Evolutionary conservation across 2,888 invertebrate genomes (phyloP), one percentile per base, ranked within the genome.

Genomic region (Acheta domesticus): DNA sequence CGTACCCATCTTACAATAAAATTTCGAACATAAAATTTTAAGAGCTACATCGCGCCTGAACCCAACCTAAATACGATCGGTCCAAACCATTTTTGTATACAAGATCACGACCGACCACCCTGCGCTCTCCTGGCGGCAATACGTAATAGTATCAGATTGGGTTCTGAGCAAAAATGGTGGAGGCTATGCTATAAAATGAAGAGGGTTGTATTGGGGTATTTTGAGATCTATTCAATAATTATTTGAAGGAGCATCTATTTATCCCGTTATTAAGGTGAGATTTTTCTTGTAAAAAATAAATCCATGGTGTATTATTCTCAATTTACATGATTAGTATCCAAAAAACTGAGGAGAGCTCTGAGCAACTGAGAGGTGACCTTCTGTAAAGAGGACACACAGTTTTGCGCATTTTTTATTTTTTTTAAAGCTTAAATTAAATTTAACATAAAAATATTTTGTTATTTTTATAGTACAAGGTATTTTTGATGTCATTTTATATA

Each of bases 141-240:
- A 62, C 16, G 14, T n/a, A 62, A 19, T n/a, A 62, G 62, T n/a
- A n/a, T 62, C 62, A 62, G 16, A 62, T 62, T 62, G 16, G 62
- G 14, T 62, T 62, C 62, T 62, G 62, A 62, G 62, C 78, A 80
- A 81, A 81, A 81, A 80, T 81, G 81, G 80, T 79, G 80, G 80
- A 79, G 79, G 76, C 74, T 50, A 75, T 23, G 62, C 23, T 79
- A 79, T 79, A 77, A 80, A 48, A 79, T 20, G 62, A 74, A 78
- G 79, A 78, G 80, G 78, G 79, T 77, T 74, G 76, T 49, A 80
- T 78, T 74, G 20, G 74, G 77, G n/a, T 78, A 73, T 79, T 74
- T 21, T 48, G 62, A 62, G 14, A n/a, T 62, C n/a, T 62, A 62
- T 19, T n/a, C n/a, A 62, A 62, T 62, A 5, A 62, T 19, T 12